Evolutionary conservation across 2,888 invertebrate species (phyloP), one percentile per base, ranked within the genome.

Genomic region (Melitaea athalia): DNA sequence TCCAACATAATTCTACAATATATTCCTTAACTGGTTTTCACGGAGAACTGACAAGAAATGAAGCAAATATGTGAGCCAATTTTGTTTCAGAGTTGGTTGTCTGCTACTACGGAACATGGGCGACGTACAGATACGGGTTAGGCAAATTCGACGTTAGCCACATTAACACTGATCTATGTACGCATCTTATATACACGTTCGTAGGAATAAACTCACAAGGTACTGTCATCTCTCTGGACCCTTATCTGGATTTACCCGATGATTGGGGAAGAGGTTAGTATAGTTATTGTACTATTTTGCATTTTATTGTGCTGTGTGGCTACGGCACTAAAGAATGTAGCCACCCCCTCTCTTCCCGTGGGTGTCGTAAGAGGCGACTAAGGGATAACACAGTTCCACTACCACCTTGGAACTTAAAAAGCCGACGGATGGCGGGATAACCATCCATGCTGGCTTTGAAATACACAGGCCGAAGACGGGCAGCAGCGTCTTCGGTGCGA

Each of bases 41-140:
- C 38, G 3, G 8, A 38, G 38, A 38, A 38, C 5, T 8, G 38
- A 8, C 38, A 38, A 5, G 38, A 38, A 49, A 50, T 5, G 5
- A 50, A n/a, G 11, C n/a, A 15, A n/a, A 50, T 50, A 50, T 33
- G 6, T 33, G 8, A 24, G 38, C 52, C 11, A 15, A 17, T 64
- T 52, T 52, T 73, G 77, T 84, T 83, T 0, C 78, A 96, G 95
- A 94, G 73, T 87, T 93, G 70, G 87, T 96, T 0, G 92, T 96
- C 0, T 97, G 97, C 77, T 97, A 97, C 84, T 95, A 94, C 74
- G 96, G 96, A 3, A 94, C 95, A 12, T 97, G 97, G 97, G 94
- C 97, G 0, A 94, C 94, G 0, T 96, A 96, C 78, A 93, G 97
- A 47, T 83, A 81, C 0, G 94, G 94, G 0, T 79, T 87, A 60